A percentile compares a stretch with the other conserved stretches of the same genome.
These are phyloP conservation scores for Chrosomus eos DNA, from an alignment of 2,797 vertebrate species.

Conservation along the genomic window DNA sequence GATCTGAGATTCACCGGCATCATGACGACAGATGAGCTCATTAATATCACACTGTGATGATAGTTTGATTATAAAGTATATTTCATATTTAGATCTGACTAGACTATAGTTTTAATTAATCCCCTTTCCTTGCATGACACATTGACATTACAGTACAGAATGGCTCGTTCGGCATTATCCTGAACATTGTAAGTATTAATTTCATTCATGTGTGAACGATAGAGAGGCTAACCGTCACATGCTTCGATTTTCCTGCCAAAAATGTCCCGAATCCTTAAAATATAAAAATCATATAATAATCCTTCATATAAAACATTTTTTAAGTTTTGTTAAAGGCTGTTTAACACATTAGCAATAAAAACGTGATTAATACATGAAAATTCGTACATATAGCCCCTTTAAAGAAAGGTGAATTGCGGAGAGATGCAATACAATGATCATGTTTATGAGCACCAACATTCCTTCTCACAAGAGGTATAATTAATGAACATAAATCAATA, in stretches of 20 bases:
- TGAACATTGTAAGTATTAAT: not conserved
- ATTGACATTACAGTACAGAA: too few relatives aligned
- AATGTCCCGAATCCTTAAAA: too few relatives aligned
- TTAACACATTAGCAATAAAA: not conserved
- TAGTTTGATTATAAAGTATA: not conserved
- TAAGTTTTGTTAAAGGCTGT: not conserved
- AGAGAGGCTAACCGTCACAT: not conserved
- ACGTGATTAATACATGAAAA: not conserved
- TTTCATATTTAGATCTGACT: too few relatives aligned
- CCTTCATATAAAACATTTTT: too few relatives aligned
- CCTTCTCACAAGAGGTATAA: not conserved
- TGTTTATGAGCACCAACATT: not conserved
- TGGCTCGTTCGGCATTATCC: too few relatives aligned
- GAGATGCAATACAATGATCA: not conserved
- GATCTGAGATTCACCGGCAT: too few relatives aligned
- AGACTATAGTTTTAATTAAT: too few relatives aligned
- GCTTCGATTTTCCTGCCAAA: too few relatives aligned
- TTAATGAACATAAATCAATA: not conserved
- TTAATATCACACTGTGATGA: not conserved
- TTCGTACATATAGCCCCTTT: not conserved
- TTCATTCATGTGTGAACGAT: not conserved
- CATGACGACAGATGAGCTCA: not conserved
- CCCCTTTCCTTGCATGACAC: too few relatives aligned
- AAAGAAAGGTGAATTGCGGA: too few relatives aligned
- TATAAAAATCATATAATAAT: too few relatives aligned